Evolutionary conservation across 2,797 vertebrate genomes (phyloP).

Genomic region (Hirundo rustica): DNA sequence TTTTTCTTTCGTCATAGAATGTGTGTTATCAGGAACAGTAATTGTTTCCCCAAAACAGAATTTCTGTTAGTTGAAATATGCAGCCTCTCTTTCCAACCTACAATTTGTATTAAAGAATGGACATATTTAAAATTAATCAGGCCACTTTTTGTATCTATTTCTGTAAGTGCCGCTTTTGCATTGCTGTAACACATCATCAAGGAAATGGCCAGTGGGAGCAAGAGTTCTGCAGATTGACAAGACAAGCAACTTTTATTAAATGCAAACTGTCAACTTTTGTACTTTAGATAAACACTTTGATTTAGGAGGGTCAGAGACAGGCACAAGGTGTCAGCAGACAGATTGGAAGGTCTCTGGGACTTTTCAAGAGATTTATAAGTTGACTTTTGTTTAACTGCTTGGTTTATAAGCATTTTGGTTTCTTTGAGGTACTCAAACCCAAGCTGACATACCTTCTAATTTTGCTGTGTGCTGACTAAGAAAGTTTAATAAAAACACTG

Average conservation of each 20-base stretch:
- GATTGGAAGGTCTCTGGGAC: slow-evolving; percentile 45
- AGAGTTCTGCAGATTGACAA: slow-evolving; percentile 1
- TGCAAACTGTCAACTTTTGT: slow-evolving; percentile 23
- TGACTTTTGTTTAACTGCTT: slow-evolving; percentile 16
- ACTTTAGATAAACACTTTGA: slow-evolving; percentile 47
- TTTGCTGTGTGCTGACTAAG: slow-evolving; percentile 8
- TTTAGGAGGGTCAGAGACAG: slow-evolving; percentile 48
- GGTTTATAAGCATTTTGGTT: slow-evolving; percentile 32
- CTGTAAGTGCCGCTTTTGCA: not conserved
- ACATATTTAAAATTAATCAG: slow-evolving; percentile 19
- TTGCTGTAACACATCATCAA: slow-evolving; percentile 29
- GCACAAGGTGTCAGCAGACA: slow-evolving; percentile 53
- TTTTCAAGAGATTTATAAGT: slow-evolving; percentile 41
- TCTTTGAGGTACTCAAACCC: slow-evolving; percentile 20
- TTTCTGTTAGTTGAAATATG: not conserved
- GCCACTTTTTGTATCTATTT: not conserved
- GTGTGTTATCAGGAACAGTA: not conserved
- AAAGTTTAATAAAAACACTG: slow-evolving; percentile 13
- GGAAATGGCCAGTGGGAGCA: not conserved
- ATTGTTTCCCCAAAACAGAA: not conserved
- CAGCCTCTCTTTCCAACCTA: not conserved
- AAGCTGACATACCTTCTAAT: slow-evolving; percentile 17
- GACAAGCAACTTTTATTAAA: slow-evolving; percentile 36
- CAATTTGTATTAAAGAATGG: not conserved
- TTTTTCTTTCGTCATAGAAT: not conserved